Base-by-base conservation (phyloP, 23 tunicate species). In the Pegea sp. region DNA sequence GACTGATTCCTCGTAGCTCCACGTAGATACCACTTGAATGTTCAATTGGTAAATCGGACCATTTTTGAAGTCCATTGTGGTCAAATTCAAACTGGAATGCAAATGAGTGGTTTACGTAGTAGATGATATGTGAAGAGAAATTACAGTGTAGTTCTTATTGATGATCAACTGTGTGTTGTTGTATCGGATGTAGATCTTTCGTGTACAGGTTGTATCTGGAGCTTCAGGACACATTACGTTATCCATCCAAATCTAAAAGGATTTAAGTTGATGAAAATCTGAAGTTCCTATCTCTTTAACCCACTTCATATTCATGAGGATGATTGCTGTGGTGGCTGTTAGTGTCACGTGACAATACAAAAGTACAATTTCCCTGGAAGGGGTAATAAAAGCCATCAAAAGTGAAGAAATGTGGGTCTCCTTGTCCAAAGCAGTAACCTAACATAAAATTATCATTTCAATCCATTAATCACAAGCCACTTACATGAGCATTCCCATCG, bases 351-450 rank as follows among this genome's bases (percentile, higher is more conserved):
- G 99, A 76, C 31, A 91, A 29, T 13, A 91, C 86, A 44, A 79
- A 91, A 16, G 99, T 91, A 64, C 99, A 91, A 56, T 91, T 69
- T 19, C 99, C 99, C 58, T 91, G 93, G 77, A 91, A 91, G 30
- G 91, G 93, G 59, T 72, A 91, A 44, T 75, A 71, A 31, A 67
- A 72, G 2, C 99, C 99, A 46, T 91, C 99, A 31, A 91, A 91
- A 0, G 93, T 72, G 75, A 81, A 79, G 64, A 79, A 91, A 55
- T 91, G 99, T 1, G 93, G 91, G 54, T 84, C 95, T 28, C 95
- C 95, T 63, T 84, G 95, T 11, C 95, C 95, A 61, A 84, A 84
- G 74, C 95, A 84, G 51, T 72, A 84, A 68, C 95, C 95, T 84
- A 42, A 1, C 16, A 30, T 18, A 59, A 24, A n/a, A 1, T 20